Percentiles rank a stretch among this genome's conserved stretches.
These are phyloP conservation scores for Neopipo cinnamomea DNA, from an alignment of 2,113 vertebrate species.

Conservation along the genomic window DNA sequence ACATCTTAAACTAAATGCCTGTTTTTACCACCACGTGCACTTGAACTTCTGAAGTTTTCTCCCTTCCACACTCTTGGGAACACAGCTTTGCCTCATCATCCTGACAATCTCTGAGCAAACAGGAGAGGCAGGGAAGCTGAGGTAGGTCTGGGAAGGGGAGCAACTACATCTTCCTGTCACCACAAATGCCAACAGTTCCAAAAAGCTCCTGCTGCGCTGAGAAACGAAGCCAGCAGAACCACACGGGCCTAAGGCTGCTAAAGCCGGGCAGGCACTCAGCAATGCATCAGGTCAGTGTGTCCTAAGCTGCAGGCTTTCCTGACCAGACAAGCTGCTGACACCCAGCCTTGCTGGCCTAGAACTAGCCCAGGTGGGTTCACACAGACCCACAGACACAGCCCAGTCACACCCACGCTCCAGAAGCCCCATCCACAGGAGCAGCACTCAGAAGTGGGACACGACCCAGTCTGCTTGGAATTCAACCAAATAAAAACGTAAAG, in stretches of 20 bases:
- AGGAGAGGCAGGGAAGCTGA: background rate
- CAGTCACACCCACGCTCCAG: background rate
- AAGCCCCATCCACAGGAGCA: background rate
- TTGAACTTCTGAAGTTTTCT: background rate
- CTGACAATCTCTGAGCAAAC: background rate
- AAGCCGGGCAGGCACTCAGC: background rate
- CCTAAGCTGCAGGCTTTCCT: background rate
- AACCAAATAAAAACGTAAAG: background rate
- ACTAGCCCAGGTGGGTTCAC: background rate
- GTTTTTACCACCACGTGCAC: background rate
- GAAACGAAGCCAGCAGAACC: background rate
- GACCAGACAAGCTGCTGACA: background rate
- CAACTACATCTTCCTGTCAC: background rate
- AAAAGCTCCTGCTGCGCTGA: background rate
- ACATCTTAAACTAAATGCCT: background rate
- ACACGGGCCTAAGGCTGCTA: background rate
- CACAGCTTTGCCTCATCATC: background rate
- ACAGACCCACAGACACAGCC: background rate
- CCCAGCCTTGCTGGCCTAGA: background rate
- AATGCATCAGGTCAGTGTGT: accelerated
- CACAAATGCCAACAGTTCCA: background rate
- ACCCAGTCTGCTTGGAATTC: background rate
- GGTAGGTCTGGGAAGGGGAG: background rate
- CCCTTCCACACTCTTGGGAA: background rate
- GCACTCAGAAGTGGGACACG: background rate